phyloP scores from a whole-genome alignment of 1,140 invertebrate species.

The Helicoverpa armigera region DNA sequence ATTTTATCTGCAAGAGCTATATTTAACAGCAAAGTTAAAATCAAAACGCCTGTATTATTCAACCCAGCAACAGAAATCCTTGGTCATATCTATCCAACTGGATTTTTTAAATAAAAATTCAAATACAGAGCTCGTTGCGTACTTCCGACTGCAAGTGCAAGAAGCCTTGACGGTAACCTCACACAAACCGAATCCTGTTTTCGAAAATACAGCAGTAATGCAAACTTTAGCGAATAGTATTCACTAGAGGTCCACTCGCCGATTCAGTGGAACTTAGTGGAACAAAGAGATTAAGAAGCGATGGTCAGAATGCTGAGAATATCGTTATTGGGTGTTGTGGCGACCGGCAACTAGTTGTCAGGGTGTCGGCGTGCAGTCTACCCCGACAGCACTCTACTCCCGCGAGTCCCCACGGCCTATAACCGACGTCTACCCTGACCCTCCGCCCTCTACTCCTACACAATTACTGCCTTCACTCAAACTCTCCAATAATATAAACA shows the following conservation, averaged over 20 bases:
- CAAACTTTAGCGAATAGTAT: not conserved
- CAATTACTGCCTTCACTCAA: constrained; percentile 61
- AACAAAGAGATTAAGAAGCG: constrained; percentile 26
- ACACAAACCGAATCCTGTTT: constrained; percentile 7
- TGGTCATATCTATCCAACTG: too few species aligned
- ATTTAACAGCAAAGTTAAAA: too few species aligned
- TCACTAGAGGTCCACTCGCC: not conserved
- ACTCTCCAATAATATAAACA: constrained; percentile 32
- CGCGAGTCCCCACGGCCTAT: not conserved
- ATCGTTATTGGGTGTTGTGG: not conserved
- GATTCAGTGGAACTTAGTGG: not conserved
- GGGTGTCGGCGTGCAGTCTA: constrained; percentile 13
- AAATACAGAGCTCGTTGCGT: constrained; percentile 25
- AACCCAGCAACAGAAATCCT: too few species aligned
- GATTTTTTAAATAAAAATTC: constrained; percentile 34
- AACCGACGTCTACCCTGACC: constrained; percentile 64
- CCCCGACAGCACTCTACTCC: not conserved
- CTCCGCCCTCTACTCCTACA: constrained; percentile 63
- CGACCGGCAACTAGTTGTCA: not conserved
- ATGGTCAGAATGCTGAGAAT: constrained; percentile 6
- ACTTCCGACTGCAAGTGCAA: constrained; percentile 38
- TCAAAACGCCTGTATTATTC: too few species aligned
- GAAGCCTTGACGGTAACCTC: constrained; percentile 34
- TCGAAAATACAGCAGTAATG: not conserved
- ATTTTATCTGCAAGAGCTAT: not conserved